Evolutionary conservation across 2,113 vertebrate species (phyloP), one percentile per base, ranked within the genome.

Genomic region (Sakesphorus luctuosus): DNA sequence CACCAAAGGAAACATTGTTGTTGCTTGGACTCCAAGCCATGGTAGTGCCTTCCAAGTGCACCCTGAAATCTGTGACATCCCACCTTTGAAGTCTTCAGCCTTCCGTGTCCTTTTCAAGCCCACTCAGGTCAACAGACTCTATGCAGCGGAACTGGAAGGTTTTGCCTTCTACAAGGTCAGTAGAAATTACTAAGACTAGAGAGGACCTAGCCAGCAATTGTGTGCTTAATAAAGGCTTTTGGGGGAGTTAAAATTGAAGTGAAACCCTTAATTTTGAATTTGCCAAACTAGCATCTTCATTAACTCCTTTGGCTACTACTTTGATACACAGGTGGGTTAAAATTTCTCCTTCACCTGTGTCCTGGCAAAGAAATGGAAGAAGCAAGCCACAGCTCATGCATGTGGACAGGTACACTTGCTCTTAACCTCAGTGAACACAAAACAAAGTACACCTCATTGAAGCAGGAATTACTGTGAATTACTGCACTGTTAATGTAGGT

Each of bases 81-180:
- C 97, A 36, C 98, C 99, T 14, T 79, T 99, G 74, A 99, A 99
- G 92, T 98, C 98, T 79, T 99, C 97, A 21, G 98, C 98, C 53
- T 98, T 99, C 88, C 96, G 92, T 62, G 98, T 99, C 83, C 94
- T 95, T 72, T 99, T 99, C 96, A 90, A 91, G 19, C 98, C 99
- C 1, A 92, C 97, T 53, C 94, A 98, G 88, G 93, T 96, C 68
- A 98, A 99, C 89, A 89, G 84, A 61, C 95, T 99, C 59, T 98
- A 98, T 6, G 97, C 96, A 10, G 98, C 90, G 2, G 98, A 99
- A 78, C 98, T 99, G 2, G 99, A 99, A 96, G 99, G 98, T 80
- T 99, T 99, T 33, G 98, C 98, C n/a, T 87, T 97, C 52, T 98
- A 98, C 74, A 99, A 99, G 98, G 99, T 99, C 59, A 91, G 97